These are phyloP conservation scores for Drosophila quadrilineata DNA, from an alignment of 1,140 invertebrate species.

Conservation along the genomic window DNA sequence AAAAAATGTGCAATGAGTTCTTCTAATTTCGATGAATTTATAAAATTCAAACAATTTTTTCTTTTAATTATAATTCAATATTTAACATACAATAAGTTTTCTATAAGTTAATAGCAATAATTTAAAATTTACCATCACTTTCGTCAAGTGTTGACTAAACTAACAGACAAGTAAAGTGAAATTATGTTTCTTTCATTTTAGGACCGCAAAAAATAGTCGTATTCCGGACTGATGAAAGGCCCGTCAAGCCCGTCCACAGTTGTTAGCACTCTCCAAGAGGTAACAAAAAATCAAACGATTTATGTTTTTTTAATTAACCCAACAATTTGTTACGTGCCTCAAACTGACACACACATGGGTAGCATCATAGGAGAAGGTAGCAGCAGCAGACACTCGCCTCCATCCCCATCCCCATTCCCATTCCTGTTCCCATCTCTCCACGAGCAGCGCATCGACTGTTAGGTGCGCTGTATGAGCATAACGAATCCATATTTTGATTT, in stretches of 20 bases:
- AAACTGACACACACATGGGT: slow-evolving; percentile 50
- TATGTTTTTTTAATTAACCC: slow-evolving; percentile 81
- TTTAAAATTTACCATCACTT: no score
- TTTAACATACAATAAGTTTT: no score
- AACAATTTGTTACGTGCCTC: slow-evolving; percentile 80
- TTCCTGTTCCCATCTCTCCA: no score
- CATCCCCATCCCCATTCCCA: no score
- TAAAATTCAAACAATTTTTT: no score
- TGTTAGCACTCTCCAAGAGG: slow-evolving; percentile 41
- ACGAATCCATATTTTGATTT: slow-evolving; percentile 79
- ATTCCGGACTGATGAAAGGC: slow-evolving; percentile 64
- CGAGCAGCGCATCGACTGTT: no score
- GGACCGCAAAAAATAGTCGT: slow-evolving; percentile 30
- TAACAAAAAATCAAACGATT: slow-evolving; percentile 76
- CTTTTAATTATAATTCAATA: no score
- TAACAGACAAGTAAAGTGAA: no score
- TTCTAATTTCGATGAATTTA: no score
- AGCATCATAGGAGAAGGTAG: not conserved
- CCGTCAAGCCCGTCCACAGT: slow-evolving; percentile 50
- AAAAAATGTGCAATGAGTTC: not conserved
- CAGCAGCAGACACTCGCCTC: no score
- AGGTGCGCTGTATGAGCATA: slow-evolving; percentile 54
- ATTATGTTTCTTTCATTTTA: slow-evolving; percentile 42
- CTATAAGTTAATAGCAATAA: no score
- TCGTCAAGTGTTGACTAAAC: no score